These are phyloP conservation scores for Trichomalopsis sarcophagae DNA, from an alignment of 1,140 invertebrate species.

Conservation along the genomic window DNA sequence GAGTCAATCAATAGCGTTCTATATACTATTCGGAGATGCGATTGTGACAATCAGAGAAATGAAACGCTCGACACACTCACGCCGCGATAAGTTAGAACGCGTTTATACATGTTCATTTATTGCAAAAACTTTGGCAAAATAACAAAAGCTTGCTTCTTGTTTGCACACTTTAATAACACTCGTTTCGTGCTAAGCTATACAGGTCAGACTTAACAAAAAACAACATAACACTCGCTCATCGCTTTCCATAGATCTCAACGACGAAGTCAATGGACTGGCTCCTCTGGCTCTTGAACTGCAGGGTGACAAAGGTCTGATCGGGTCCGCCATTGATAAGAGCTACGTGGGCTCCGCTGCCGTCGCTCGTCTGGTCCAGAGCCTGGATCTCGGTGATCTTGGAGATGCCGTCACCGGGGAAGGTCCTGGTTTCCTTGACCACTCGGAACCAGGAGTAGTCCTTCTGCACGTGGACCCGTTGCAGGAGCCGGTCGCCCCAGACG, in stretches of 20 bases:
- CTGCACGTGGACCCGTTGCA: not conserved
- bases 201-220: not conserved
- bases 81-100: no score
- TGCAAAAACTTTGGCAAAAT: no score
- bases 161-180: no score
- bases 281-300: conserved; percentile 2
- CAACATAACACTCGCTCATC: not conserved
- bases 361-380: not conserved
- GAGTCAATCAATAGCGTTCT: no score
- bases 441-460: not conserved
- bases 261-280: not conserved
- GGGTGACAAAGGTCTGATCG: not conserved
- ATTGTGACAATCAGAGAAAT: no score
- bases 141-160: no score
- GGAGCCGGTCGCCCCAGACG: not conserved
- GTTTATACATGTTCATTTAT: no score
- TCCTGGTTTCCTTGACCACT: not conserved
- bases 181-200: not conserved
- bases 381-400: not conserved
- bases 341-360: not conserved
- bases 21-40: no score
- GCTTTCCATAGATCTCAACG: conserved; percentile 16
- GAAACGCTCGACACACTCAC: no score
- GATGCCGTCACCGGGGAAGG: not conserved
- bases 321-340: not conserved